Conservation (phyloP, 2,113 vertebrate genomes). For the Callorhinus ursinus region DNA sequence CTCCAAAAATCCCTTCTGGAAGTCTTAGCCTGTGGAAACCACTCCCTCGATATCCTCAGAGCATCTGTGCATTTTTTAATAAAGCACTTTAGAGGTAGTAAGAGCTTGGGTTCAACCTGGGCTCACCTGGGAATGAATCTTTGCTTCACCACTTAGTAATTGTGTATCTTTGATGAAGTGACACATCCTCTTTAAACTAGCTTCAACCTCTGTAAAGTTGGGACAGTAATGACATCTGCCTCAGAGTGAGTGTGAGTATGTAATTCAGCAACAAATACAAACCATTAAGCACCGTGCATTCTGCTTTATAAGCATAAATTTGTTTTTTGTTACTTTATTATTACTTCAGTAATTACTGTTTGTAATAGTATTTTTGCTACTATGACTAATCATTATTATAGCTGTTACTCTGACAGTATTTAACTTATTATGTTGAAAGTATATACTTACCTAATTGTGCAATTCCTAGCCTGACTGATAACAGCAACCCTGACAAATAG, state of each 20-base stretch:
- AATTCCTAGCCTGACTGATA: neutral
- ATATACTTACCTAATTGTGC: neutral
- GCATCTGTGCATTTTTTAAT: neutral
- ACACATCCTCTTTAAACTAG: neutral
- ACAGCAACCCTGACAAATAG: neutral
- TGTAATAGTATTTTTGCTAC: neutral
- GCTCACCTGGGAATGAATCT: neutral
- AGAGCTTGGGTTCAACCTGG: neutral
- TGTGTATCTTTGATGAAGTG: neutral
- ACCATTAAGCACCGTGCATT: neutral
- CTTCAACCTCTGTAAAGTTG: neutral
- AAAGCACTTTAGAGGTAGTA: neutral
- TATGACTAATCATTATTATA: neutral
- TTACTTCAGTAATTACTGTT: neutral
- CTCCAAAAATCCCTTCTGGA: neutral
- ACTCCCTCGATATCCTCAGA: fast-evolving
- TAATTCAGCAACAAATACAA: neutral
- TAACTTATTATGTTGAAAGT: neutral
- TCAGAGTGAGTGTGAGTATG: neutral
- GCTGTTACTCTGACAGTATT: neutral
- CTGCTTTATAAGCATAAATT: neutral
- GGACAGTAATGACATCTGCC: too few species aligned
- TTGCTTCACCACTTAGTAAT: neutral
- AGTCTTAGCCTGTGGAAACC: neutral
- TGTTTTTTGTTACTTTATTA: neutral